Evolutionary conservation across 2,113 vertebrate genomes (phyloP).

Genomic region (Gobiocypris rarus): DNA sequence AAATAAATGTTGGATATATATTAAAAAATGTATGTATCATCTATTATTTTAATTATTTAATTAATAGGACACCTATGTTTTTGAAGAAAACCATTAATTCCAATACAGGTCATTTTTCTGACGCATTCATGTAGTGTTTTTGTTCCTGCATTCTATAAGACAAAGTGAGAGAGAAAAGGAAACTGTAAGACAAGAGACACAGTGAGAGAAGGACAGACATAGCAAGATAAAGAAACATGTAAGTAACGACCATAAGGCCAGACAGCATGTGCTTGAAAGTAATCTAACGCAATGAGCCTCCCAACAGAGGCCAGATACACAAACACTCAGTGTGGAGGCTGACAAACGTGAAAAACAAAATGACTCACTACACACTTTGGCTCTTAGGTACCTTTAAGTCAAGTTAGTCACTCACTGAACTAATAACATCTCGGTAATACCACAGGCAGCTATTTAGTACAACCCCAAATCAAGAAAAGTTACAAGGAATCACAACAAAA

Average conservation of each 20-base stretch:
- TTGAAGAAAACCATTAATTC: no score
- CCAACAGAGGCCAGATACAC: conserved; percentile 16
- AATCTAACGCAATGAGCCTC: conserved; percentile 37
- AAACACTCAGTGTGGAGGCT: not conserved
- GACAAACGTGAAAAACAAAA: conserved; percentile 12
- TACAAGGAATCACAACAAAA: no score
- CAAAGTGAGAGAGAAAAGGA: not conserved
- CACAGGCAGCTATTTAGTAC: not conserved
- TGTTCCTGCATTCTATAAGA: not conserved
- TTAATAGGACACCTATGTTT: no score
- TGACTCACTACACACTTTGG: not conserved
- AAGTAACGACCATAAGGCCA: conserved; percentile 65
- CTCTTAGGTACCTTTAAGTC: not conserved
- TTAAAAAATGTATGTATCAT: no score
- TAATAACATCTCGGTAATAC: not conserved
- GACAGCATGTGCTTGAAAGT: conserved; percentile 65
- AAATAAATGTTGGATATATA: no score
- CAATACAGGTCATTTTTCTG: no score
- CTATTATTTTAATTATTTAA: no score
- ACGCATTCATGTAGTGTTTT: no score
- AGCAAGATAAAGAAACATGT: not conserved
- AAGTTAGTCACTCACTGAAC: not conserved
- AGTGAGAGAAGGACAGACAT: not conserved
- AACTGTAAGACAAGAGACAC: not conserved
- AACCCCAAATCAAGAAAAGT: no score